A percentile compares a stretch with the other conserved stretches of the same genome.
Conservation (phyloP, 2,888 invertebrate species). For the Acleris cristana region DNA sequence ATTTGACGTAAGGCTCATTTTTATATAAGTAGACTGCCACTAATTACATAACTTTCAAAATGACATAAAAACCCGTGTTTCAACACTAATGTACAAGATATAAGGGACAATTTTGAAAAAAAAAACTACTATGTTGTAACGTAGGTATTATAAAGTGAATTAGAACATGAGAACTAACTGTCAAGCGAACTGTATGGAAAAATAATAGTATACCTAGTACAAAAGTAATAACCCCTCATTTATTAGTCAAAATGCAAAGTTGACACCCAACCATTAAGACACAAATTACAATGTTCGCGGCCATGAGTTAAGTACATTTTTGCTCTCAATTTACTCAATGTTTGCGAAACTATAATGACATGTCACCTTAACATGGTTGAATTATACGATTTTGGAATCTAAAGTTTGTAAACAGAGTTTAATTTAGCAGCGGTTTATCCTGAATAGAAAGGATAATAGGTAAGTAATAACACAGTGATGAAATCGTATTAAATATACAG, state of each 20-base stretch:
- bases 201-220: conserved; percentile 12
- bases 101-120: neutral
- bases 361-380: too few species aligned
- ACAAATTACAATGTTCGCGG: too few species aligned
- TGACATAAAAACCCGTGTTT: neutral
- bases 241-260: too few species aligned
- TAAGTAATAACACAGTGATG: conserved; percentile 27
- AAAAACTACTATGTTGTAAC: neutral
- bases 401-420: too few species aligned
- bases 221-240: neutral
- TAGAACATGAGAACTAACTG: conserved; percentile 37
- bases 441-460: conserved; percentile 31
- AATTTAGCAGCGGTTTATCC: neutral
- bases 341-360: too few species aligned
- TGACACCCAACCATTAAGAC: too few species aligned
- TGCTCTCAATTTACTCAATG: too few species aligned
- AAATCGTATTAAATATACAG: conserved; percentile 8
- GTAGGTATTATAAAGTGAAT: conserved; percentile 24
- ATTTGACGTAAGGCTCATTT: too few species aligned
- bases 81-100: neutral
- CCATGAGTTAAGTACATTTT: neutral
- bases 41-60: neutral
- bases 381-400: too few species aligned
- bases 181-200: conserved; percentile 23
- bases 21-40: too few species aligned